Evolutionary conservation across 2,888 invertebrate genomes (phyloP).

Genomic region (Argyresthia albistria): DNA sequence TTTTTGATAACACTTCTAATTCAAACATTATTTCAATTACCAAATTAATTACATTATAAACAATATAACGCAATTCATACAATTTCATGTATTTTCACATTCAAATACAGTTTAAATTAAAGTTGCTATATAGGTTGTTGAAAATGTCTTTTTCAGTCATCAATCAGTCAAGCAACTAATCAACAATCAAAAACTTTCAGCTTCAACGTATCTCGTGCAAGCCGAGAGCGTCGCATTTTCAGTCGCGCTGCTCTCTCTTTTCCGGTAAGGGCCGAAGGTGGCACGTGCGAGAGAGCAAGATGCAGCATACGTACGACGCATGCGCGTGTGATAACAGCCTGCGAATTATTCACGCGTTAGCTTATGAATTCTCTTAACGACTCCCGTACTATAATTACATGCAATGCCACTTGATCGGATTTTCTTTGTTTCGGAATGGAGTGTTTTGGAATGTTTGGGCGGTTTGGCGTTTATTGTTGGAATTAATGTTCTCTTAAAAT

Average conservation of each 20-base stretch:
- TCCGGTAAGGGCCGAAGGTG: background rate
- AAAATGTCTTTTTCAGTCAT: too few species aligned
- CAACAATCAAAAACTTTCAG: conserved; percentile 1
- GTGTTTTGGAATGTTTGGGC: background rate
- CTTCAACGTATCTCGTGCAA: conserved; percentile 6
- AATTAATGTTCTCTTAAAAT: too few species aligned
- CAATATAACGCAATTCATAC: too few species aligned
- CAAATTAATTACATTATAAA: too few species aligned
- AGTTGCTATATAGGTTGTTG: too few species aligned
- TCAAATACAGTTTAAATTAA: too few species aligned
- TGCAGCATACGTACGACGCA: conserved; percentile 41
- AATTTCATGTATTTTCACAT: too few species aligned
- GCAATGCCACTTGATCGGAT: background rate
- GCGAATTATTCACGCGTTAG: conserved; percentile 57
- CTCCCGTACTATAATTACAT: conserved; percentile 3
- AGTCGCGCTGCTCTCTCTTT: background rate
- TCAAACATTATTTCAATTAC: too few species aligned
- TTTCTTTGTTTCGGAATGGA: background rate
- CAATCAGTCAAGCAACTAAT: too few species aligned
- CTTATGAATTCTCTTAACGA: conserved; percentile 15
- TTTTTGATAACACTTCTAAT: too few species aligned
- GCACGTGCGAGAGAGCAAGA: conserved; percentile 40
- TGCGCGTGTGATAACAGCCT: conserved; percentile 54
- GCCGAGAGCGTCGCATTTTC: background rate
- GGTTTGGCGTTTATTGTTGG: too few species aligned